A percentile compares a stretch with the other conserved stretches of the same genome.
Conservation (phyloP, 2,888 invertebrate genomes). For the Archips crataeganus region DNA sequence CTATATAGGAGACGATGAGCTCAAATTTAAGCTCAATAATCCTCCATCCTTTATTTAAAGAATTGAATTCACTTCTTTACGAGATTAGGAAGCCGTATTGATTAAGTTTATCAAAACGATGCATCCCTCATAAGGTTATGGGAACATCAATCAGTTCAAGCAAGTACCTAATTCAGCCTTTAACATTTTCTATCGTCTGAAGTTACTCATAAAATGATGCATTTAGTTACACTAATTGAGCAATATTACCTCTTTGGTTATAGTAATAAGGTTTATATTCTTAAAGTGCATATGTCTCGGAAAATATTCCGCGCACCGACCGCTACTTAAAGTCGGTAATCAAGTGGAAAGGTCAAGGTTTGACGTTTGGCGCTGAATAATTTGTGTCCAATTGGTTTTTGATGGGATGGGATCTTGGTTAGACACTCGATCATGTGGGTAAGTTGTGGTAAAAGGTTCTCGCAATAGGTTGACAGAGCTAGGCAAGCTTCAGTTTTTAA, state of each 20-base stretch:
- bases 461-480: background rate
- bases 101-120: conserved; percentile 43
- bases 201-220: conserved; percentile 66
- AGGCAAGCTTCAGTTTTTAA: background rate
- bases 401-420: conserved; percentile 71
- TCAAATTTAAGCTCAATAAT: background rate
- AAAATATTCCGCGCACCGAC: conserved; percentile 66
- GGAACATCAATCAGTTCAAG: conserved; percentile 69
- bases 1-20: too few species aligned
- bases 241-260: conserved; percentile 56
- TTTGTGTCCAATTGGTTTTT: conserved; percentile 75
- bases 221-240: conserved; percentile 47
- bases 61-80: background rate
- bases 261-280: conserved; percentile 58
- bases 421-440: background rate
- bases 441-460: conserved; percentile 3
- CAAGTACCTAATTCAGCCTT: conserved; percentile 65
- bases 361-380: conserved; percentile 69
- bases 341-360: conserved; percentile 76
- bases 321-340: conserved; percentile 65
- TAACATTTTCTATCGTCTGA: conserved; percentile 64
- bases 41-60: background rate
- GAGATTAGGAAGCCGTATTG: background rate
- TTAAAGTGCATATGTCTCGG: conserved; percentile 46
- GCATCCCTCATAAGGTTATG: conserved; percentile 67